Evolutionary conservation across 2,113 vertebrate genomes (phyloP), one percentile per base, ranked within the genome.

Genomic region (Alethe castanea): DNA sequence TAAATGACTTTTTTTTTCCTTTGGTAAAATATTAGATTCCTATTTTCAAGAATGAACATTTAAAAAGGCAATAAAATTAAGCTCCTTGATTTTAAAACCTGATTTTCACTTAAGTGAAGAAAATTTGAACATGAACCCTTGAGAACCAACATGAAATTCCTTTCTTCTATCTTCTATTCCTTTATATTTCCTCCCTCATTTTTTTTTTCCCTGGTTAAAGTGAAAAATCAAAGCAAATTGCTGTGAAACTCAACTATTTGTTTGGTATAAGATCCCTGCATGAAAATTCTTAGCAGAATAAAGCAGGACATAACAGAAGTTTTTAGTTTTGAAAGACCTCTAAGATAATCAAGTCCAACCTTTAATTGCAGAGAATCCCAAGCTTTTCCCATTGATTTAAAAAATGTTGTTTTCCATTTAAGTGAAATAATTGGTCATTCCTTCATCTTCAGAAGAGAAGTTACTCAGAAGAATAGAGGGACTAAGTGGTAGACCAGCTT

Each of bases 361-460:
- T 56, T 62, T 38, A 86, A 50, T 56, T 91, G 31, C 25, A 2
- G 57, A 92, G 28, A 44, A 96, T 76, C 40, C 14, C 54, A 94
- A 93, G 52, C 36, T 92, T 93, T 47, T 95, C 83, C 82, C 53
- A 53, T 24, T 73, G 65, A 45, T 78, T 95, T 88, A 69, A 86
- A 80, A 90, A 65, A 26, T 11, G 9, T 7, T 52, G 10, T 53
- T 86, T 74, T 45, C 35, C 7, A 14, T 59, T 35, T 36, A 73
- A 66, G 42, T 73, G 22, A 70, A 74, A 66, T 56, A 77, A 81
- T 57, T 60, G 11, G 7, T 35, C 22, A 35, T 12, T 5, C 40
- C 16, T 85, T 42, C 69, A 50, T 72, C 40, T 47, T 8, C 23
- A 80, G 35, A 81, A 48, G 6, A 26, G 42, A 66, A 44, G 24